Percentiles rank a stretch among this genome's conserved stretches.
Conservation (phyloP, 1,140 invertebrate species). For the Grapholita molesta region DNA sequence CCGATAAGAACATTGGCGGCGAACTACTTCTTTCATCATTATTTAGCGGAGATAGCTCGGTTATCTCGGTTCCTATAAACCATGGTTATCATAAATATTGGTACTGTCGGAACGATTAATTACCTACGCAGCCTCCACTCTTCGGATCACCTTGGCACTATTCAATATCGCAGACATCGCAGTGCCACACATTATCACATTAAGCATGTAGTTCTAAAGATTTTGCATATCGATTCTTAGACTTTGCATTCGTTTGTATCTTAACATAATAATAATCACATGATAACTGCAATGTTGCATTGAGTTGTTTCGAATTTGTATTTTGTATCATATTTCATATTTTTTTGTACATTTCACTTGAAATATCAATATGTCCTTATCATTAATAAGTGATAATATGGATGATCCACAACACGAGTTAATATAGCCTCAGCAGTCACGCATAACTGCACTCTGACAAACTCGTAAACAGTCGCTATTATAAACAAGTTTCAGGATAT, state of each 20-base stretch:
- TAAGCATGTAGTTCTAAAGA: not conserved
- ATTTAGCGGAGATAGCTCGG: not conserved
- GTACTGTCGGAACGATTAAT: constrained; percentile 12
- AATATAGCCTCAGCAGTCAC: constrained; percentile 23
- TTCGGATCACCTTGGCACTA: not conserved
- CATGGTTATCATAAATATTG: constrained; percentile 12
- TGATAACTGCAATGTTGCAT: no score
- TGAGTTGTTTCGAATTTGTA: no score
- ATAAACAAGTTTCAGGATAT: constrained; percentile 12
- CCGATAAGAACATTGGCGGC: not conserved
- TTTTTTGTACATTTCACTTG: no score
- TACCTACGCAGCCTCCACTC: constrained; percentile 4
- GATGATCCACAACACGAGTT: constrained; percentile 22
- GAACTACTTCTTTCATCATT: not conserved
- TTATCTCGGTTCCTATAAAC: constrained; percentile 2
- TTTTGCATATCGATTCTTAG: not conserved
- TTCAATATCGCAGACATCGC: constrained; percentile 6
- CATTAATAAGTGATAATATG: constrained; percentile 30
- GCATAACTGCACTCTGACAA: constrained; percentile 27
- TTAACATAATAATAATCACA: no score
- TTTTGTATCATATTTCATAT: no score
- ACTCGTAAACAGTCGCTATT: constrained; percentile 29
- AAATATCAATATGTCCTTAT: constrained; percentile 18
- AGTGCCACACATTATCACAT: not conserved
- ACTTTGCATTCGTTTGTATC: no score